A percentile compares a stretch with the other conserved stretches of the same genome.
Evolutionary conservation across 2,888 invertebrate genomes (phyloP).

Genomic region (Heliconius aoede): DNA sequence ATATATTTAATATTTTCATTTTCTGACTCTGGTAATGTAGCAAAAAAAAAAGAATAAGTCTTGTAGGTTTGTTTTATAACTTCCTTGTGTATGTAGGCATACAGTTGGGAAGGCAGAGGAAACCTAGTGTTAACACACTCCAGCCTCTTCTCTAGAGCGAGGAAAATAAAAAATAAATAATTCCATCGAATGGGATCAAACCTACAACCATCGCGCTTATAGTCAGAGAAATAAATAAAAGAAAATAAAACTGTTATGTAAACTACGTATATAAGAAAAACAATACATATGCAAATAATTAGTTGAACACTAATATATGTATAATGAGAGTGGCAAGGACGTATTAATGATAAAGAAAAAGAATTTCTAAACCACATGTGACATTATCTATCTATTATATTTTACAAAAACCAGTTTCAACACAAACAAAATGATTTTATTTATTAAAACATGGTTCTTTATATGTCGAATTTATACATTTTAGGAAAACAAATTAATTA

Average conservation of each 20-base stretch:
- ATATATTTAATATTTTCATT: too few relatives aligned
- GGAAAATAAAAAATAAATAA: neutral
- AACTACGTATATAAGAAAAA: neutral
- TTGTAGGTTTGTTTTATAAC: too few relatives aligned
- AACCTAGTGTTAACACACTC: neutral
- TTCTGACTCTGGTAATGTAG: too few relatives aligned
- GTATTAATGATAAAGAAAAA: neutral
- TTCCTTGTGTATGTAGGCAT: too few relatives aligned
- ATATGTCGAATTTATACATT: neutral
- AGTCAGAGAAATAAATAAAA: too few relatives aligned
- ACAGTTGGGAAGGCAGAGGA: too few relatives aligned
- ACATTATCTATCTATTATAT: conserved; percentile 7
- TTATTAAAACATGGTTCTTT: too few relatives aligned
- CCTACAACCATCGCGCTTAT: neutral
- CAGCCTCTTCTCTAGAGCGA: too few relatives aligned
- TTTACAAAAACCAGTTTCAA: neutral
- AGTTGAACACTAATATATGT: neutral
- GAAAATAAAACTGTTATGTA: too few relatives aligned
- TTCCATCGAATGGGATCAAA: neutral
- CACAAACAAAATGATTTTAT: neutral
- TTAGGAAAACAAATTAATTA: neutral
- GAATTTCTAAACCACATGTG: neutral
- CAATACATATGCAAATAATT: neutral
- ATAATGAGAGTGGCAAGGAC: neutral
- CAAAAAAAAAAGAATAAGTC: too few relatives aligned